Conservation (phyloP, 2,113 vertebrate genomes). For the Aegotheles bennettii region DNA sequence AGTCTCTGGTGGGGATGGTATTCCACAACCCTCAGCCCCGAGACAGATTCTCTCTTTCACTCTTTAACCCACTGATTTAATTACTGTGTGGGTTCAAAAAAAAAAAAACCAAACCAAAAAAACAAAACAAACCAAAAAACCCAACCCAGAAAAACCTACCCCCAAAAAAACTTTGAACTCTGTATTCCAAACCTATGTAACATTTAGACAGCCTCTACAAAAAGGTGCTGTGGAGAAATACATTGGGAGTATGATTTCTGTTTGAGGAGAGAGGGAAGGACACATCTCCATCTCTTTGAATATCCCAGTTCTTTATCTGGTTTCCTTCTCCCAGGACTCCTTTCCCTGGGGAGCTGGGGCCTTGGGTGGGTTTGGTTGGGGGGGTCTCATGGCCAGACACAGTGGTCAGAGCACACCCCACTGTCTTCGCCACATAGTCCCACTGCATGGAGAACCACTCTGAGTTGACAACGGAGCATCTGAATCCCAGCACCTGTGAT, state of each 20-base stretch:
- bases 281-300: rapidly evolving
- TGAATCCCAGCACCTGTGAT: neutral
- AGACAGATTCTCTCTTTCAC: constrained; percentile 20
- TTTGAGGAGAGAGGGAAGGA: neutral
- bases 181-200: neutral
- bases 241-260: neutral
- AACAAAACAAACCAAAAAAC: neutral
- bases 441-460: neutral
- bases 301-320: neutral
- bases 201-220: neutral
- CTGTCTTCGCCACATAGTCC: rapidly evolving
- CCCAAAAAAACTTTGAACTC: neutral
- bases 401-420: neutral
- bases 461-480: rapidly evolving
- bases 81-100: neutral
- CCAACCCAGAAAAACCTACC: neutral
- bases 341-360: neutral
- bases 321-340: neutral
- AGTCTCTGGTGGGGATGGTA: constrained; percentile 56
- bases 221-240: neutral
- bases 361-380: neutral
- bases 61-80: constrained; percentile 32
- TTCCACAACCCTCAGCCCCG: constrained; percentile 13
- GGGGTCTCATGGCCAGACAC: neutral
- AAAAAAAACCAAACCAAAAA: neutral